Evolutionary conservation across 37 sponge, comb jelly and placozoan genomes (phyloP).

Genomic region (Aphrocallistes beatrix): DNA sequence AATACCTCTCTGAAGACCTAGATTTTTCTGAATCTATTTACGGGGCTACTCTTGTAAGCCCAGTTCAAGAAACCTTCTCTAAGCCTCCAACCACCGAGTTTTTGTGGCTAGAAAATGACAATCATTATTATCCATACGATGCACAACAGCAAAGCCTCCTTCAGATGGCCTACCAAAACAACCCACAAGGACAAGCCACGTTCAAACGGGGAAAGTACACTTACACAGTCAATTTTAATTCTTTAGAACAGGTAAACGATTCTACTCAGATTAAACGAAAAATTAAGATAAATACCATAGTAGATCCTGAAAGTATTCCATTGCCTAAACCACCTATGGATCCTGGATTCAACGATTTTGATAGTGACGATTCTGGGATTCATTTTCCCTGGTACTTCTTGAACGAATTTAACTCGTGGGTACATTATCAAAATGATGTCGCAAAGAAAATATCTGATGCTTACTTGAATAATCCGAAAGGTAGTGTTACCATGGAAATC

Average conservation of each 20-base stretch:
- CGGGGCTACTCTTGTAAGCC: too few species aligned
- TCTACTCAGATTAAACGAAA: conserved; percentile 15
- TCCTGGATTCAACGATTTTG: background rate
- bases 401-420: conserved; percentile 5
- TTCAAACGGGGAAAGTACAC: background rate
- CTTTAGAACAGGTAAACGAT: conserved; percentile 47
- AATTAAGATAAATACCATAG: background rate
- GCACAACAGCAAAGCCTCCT: background rate
- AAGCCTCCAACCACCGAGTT: background rate
- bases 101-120: background rate
- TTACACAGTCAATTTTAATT: conserved; percentile 34
- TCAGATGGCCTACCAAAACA: background rate
- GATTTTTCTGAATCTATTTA: too few species aligned
- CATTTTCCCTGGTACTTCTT: conserved; percentile 2
- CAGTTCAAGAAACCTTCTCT: too few species aligned
- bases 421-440: conserved; percentile 16
- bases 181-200: conserved; percentile 3
- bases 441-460: background rate
- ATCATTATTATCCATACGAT: background rate
- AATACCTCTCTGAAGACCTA: too few species aligned
- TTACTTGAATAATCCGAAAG: conserved; percentile 21
- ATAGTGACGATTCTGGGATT: background rate
- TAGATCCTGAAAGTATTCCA: background rate
- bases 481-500: background rate
- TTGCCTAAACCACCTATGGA: conserved; percentile 1